Percentiles rank a stretch among this genome's conserved stretches.
Conservation (phyloP, 2,113 vertebrate genomes). For the Passer montanus region DNA sequence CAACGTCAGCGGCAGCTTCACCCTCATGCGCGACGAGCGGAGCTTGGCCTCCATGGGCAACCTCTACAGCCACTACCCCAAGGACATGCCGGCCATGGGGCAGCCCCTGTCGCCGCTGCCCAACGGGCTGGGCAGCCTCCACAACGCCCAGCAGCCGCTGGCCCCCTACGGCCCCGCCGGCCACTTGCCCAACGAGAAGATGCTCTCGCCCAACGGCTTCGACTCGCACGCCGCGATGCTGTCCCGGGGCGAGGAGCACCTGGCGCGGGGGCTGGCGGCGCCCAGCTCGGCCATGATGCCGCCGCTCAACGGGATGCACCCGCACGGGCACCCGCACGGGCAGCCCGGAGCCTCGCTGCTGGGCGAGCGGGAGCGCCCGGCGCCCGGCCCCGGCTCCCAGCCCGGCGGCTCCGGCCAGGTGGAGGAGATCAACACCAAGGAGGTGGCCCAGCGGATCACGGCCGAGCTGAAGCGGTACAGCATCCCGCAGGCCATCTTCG, state of each 20-base stretch:
- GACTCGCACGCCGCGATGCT: slow-evolving; percentile 93
- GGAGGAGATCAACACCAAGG: slow-evolving; percentile 98
- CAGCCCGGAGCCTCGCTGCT: slow-evolving; percentile 84
- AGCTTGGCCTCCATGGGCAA: slow-evolving; percentile 93
- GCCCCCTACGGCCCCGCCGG: slow-evolving; percentile 86
- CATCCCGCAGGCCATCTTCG: slow-evolving; percentile 98
- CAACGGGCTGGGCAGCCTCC: slow-evolving; percentile 89
- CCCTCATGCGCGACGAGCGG: slow-evolving; percentile 94
- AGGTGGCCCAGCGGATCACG: slow-evolving; percentile 96
- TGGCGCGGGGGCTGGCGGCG: slow-evolving; percentile 85
- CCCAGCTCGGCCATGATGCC: slow-evolving; percentile 88
- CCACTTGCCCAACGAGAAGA: slow-evolving; percentile 92
- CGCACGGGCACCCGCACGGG: slow-evolving; percentile 85
- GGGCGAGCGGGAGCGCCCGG: slow-evolving; percentile 82
- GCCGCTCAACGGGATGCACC: slow-evolving; percentile 86
- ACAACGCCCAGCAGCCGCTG: slow-evolving; percentile 89
- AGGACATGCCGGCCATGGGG: slow-evolving; percentile 93
- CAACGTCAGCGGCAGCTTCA: slow-evolving; percentile 95
- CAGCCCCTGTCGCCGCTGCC: slow-evolving; percentile 91
- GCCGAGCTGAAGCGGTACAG: slow-evolving; percentile 98
- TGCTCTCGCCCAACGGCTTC: slow-evolving; percentile 90
- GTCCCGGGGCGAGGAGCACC: slow-evolving; percentile 89
- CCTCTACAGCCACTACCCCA: slow-evolving; percentile 94
- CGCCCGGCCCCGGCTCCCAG: slow-evolving; percentile 76
- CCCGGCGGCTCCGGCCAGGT: slow-evolving; percentile 85